A percentile compares a stretch with the other conserved stretches of the same genome.
These are phyloP conservation scores for Xanthia icteritia DNA, from an alignment of 2,888 invertebrate species.

Conservation along the genomic window DNA sequence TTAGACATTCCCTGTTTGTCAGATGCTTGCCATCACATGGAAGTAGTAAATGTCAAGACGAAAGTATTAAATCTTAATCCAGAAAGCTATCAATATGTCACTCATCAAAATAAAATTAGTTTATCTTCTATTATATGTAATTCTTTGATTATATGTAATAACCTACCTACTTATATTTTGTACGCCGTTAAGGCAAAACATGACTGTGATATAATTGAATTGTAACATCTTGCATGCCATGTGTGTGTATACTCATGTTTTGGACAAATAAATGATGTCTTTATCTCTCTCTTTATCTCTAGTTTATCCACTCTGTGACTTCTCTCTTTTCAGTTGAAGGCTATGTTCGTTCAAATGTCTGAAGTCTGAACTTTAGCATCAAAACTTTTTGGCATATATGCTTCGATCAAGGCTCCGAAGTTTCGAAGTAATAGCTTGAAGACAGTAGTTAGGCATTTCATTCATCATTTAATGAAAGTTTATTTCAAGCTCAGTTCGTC, in stretches of 20 bases:
- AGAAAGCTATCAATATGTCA: constrained; percentile 37
- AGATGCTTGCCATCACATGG: constrained; percentile 20
- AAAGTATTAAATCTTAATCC: constrained; percentile 12
- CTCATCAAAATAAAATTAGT: constrained; percentile 3
- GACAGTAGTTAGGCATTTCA: background rate
- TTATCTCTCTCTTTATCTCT: too few relatives aligned
- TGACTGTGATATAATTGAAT: too few relatives aligned
- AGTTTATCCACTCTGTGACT: constrained; percentile 1
- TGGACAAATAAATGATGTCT: too few relatives aligned
- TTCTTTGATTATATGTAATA: too few relatives aligned
- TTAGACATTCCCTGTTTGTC: background rate
- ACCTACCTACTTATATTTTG: too few relatives aligned
- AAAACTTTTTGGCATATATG: background rate
- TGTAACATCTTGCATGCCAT: too few relatives aligned
- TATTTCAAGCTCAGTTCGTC: background rate
- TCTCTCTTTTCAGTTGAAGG: background rate
- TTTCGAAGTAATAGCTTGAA: background rate
- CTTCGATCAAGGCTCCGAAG: background rate
- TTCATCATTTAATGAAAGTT: background rate
- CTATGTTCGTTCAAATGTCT: background rate
- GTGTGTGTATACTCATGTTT: too few relatives aligned
- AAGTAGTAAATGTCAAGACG: constrained; percentile 42
- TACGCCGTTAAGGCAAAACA: too few relatives aligned
- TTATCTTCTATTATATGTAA: too few relatives aligned
- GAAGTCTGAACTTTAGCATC: background rate